Base-by-base conservation (phyloP, 2,888 invertebrate species). In the Watsonalla binaria region DNA sequence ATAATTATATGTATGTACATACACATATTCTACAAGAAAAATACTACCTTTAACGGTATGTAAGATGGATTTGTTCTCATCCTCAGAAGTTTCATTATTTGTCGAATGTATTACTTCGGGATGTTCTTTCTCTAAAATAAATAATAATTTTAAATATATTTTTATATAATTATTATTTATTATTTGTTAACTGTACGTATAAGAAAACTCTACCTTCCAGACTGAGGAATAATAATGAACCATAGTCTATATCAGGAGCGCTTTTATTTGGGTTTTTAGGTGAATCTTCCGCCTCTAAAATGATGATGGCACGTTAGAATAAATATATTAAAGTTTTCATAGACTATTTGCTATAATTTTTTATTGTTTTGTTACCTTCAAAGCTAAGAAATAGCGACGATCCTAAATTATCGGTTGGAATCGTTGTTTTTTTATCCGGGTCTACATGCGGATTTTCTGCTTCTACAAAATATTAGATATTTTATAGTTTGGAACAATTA, bases 81-180 rank as follows among this genome's bases (percentile, higher is more conserved):
- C 74, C 9, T 72, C 63, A 5, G 70, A 56, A 37, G 73, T 72
- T 6, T 63, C 62, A 55, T 62, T 70, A 61, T 76, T 75, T n/a
- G 75, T 70, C 13, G 70, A 64, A 58, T 75, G 73, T 56, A 74
- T 37, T 6, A 8, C 64, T 39, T 68, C 65, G 11, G 61, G 58
- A 48, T 69, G 61, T 42, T 8, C 42, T 11, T 42, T 42, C 11
- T 42, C 42, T 42, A 42, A 39, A 39, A 42, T 42, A 11, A 42
- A 11, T 11, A 11, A 42, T 11, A 11, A 42, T 11, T 11, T 42
- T 24, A 24, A 24, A 42, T 5, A 11, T 39, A 39, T 5, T 9
- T 9, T 8, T 39, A 39, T 6, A 11, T 7, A 39, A 39, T 11
- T 5, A 8, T 11, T 42, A 42, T 11, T 42, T 42, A 11, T 42